Evolutionary conservation across 1,140 invertebrate genomes (phyloP).

Genomic region (Gonioctena quinquepunctata): DNA sequence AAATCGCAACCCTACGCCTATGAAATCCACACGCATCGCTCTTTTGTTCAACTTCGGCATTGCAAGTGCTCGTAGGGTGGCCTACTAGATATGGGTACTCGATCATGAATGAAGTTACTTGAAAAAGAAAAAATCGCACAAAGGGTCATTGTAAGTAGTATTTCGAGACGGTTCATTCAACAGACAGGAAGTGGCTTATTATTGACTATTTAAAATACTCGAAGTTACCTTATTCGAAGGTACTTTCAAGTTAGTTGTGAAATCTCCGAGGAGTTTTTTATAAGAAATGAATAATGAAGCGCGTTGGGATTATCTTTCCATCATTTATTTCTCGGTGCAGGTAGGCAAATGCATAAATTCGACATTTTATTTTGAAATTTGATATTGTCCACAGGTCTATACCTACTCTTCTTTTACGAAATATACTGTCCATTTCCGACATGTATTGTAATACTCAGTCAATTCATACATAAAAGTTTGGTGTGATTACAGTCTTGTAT

Average conservation of each 20-base stretch:
- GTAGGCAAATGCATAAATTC: not conserved
- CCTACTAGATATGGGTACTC: not conserved
- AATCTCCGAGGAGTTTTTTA: not conserved
- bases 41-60: not conserved
- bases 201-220: not conserved
- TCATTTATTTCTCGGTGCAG: not conserved
- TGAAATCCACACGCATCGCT: not conserved
- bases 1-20: not conserved
- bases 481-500: not conserved
- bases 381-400: not conserved
- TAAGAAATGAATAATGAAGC: not conserved
- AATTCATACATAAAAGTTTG: not conserved
- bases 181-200: slow-evolving; percentile 18
- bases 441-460: not conserved
- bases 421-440: not conserved
- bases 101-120: slow-evolving; percentile 7
- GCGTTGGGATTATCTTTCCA: not conserved
- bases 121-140: slow-evolving; percentile 5
- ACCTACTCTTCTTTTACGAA: not conserved
- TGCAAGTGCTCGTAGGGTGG: not conserved
- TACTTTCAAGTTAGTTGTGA: not conserved
- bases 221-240: not conserved
- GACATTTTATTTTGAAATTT: not conserved
- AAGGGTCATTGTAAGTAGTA: slow-evolving; percentile 6
- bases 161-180: slow-evolving; percentile 4